Evolutionary conservation across 1,140 invertebrate genomes (phyloP).

Genomic region (Ptiloglossa arizonensis): DNA sequence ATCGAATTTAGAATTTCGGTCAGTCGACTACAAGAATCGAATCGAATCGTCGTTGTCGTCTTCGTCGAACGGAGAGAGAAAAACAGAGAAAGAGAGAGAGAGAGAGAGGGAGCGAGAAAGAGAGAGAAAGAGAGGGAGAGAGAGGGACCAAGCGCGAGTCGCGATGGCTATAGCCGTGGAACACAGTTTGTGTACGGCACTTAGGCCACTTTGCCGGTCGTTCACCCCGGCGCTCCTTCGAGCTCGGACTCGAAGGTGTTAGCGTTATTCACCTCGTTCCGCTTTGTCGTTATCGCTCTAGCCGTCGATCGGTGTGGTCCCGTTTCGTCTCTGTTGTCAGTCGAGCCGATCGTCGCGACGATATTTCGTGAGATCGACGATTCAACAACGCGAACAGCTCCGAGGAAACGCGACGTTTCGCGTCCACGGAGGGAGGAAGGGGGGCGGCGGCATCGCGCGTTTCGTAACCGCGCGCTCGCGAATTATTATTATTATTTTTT

Average conservation of each 20-base stretch:
- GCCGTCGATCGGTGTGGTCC: neutral
- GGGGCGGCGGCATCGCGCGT: neutral
- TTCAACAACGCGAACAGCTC: neutral
- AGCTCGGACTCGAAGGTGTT: constrained; percentile 34
- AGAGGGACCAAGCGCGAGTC: neutral
- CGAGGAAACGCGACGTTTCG: neutral
- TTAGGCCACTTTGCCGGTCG: constrained; percentile 64
- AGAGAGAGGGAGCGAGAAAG: constrained; percentile 49
- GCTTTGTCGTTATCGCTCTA: constrained; percentile 40
- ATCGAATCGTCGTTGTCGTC: neutral
- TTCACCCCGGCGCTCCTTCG: constrained; percentile 61
- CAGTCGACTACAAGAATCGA: constrained; percentile 49
- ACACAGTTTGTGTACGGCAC: constrained; percentile 38
- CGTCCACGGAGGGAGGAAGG: too few relatives aligned
- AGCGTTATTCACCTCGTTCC: constrained; percentile 46
- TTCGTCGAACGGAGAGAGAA: too few relatives aligned
- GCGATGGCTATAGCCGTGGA: constrained; percentile 18
- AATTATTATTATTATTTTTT: neutral
- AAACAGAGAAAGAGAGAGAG: neutral
- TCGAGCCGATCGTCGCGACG: too few relatives aligned
- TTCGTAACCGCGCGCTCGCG: neutral
- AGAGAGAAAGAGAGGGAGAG: too few relatives aligned
- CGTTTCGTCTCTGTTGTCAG: neutral
- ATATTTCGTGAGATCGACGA: neutral
- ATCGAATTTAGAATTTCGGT: constrained; percentile 46